Evolutionary conservation across 2,113 vertebrate species (phyloP).

Genomic region (Mustela nigripes): DNA sequence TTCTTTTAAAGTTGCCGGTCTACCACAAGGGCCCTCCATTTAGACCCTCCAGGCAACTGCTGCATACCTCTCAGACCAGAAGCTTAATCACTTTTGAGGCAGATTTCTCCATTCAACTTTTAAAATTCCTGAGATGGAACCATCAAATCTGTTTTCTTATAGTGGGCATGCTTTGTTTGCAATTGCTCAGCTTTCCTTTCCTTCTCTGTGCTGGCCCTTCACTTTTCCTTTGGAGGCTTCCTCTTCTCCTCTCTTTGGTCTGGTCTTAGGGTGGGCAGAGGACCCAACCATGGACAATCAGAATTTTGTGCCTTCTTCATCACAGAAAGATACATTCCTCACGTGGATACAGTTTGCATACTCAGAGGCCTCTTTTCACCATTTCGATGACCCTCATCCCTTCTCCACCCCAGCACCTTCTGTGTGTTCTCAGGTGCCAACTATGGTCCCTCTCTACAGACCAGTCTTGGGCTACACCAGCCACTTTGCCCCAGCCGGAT

Average conservation of each 20-base stretch:
- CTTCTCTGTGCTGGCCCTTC: not conserved
- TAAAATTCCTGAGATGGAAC: not conserved
- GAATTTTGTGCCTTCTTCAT: not conserved
- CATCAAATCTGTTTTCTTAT: not conserved
- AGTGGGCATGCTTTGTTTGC: accelerated
- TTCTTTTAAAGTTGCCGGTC: not conserved
- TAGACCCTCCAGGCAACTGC: not conserved
- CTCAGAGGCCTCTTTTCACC: not conserved
- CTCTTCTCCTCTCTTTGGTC: not conserved
- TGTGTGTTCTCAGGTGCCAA: not conserved
- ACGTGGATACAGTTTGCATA: not conserved
- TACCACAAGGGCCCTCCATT: not conserved
- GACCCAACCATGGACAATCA: not conserved
- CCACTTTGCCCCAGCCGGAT: not conserved
- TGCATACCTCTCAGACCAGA: not conserved
- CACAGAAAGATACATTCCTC: not conserved
- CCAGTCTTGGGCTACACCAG: not conserved
- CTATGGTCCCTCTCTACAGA: not conserved
- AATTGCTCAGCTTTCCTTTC: not conserved
- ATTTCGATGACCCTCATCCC: not conserved
- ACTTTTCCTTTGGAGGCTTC: not conserved
- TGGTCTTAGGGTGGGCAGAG: not conserved
- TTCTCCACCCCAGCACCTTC: not conserved
- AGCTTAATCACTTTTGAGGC: too few relatives aligned
- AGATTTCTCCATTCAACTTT: not conserved